A percentile compares a stretch with the other conserved stretches of the same genome.
Conservation (phyloP, 1,140 invertebrate genomes). For the Bradysia coprophila region DNA sequence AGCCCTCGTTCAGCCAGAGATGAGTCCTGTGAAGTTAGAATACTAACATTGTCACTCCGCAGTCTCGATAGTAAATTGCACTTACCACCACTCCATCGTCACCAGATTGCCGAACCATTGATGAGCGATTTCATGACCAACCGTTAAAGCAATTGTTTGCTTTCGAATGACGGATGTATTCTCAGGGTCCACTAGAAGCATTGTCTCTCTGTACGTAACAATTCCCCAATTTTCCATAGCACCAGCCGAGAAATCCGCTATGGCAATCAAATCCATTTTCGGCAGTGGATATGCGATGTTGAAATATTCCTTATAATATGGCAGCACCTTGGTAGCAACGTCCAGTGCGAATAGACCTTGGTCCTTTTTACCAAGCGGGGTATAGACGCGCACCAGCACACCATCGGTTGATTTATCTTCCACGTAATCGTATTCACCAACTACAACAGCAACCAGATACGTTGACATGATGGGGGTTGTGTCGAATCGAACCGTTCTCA, state of each 20-base stretch:
- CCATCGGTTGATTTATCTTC: constrained; percentile 66
- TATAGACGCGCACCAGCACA: constrained; percentile 76
- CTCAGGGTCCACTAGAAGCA: constrained; percentile 62
- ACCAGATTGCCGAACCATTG: constrained; percentile 77
- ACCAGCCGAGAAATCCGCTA: constrained; percentile 79
- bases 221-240: constrained; percentile 96
- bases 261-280: constrained; percentile 89
- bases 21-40: too few relatives aligned
- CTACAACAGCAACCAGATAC: constrained; percentile 80
- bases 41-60: too few relatives aligned
- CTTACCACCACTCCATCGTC: constrained; percentile 86
- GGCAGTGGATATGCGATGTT: constrained; percentile 87
- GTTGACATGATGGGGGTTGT: constrained; percentile 91
- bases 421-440: constrained; percentile 89
- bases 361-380: constrained; percentile 77
- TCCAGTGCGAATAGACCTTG: constrained; percentile 85
- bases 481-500: constrained; percentile 56
- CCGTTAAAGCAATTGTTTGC: constrained; percentile 73
- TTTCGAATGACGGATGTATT: constrained; percentile 67
- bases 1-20: constrained; percentile 84
- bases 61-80: too few relatives aligned
- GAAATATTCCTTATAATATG: constrained; percentile 90
- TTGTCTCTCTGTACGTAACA: constrained; percentile 53
- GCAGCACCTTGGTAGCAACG: constrained; percentile 65
- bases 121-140: constrained; percentile 77